A percentile compares a stretch with the other conserved stretches of the same genome.
These are phyloP conservation scores for Orchestia grillus DNA, from an alignment of 1,140 invertebrate species.

Conservation along the genomic window DNA sequence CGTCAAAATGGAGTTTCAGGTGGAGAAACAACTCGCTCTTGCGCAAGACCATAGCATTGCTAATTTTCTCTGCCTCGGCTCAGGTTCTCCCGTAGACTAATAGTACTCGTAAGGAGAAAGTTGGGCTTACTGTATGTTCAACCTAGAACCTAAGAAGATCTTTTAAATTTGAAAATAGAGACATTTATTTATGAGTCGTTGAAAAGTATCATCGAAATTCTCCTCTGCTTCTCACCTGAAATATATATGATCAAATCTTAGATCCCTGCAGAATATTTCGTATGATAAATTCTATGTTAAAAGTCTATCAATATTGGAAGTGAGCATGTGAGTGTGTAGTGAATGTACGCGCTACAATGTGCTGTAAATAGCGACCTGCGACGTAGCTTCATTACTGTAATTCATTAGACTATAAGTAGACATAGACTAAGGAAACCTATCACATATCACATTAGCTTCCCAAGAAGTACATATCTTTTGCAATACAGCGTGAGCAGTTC, in stretches of 20 bases:
- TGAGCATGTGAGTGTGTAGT: conserved; percentile 49
- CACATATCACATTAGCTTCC: conserved; percentile 30
- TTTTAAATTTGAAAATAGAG: background rate
- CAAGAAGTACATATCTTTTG: background rate
- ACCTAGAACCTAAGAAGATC: background rate
- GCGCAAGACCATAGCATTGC: background rate
- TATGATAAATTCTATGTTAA: conserved; percentile 24
- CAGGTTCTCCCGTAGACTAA: background rate
- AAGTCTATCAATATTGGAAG: conserved; percentile 35
- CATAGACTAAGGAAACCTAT: background rate
- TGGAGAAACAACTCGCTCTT: background rate
- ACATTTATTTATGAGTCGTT: conserved; percentile 32
- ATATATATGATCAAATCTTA: conserved; percentile 15
- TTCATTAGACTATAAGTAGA: conserved; percentile 41
- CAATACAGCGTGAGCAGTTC: background rate
- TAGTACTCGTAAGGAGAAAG: background rate
- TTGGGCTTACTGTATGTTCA: conserved; percentile 17
- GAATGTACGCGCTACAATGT: conserved; percentile 30
- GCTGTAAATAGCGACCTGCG: conserved; percentile 53
- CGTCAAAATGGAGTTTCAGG: background rate
- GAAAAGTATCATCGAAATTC: background rate
- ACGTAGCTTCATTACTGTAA: conserved; percentile 51
- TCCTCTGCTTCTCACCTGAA: background rate
- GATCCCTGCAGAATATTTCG: background rate
- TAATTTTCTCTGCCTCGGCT: background rate